These are phyloP conservation scores for Episyrphus balteatus DNA, from an alignment of 1,140 invertebrate species.

Conservation along the genomic window DNA sequence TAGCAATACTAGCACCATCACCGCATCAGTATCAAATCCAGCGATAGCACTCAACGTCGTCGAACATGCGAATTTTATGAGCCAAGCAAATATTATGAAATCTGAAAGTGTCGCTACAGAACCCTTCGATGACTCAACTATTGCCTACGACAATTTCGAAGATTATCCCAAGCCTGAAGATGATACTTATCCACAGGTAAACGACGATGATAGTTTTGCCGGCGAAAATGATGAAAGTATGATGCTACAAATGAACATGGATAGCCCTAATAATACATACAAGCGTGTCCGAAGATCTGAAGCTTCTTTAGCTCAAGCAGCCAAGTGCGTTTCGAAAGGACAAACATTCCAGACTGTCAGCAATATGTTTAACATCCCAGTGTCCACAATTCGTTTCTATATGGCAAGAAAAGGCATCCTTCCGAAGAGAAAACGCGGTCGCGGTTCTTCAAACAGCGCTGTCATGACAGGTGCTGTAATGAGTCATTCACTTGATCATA, in stretches of 20 bases:
- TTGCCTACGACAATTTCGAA: not conserved
- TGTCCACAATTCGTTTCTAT: conserved; percentile 73
- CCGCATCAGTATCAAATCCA: too few relatives aligned
- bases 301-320: conserved; percentile 60
- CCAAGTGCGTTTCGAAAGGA: conserved; percentile 64
- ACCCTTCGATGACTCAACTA: not conserved
- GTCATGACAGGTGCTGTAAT: conserved; percentile 24
- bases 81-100: too few relatives aligned
- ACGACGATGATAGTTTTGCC: conserved; percentile 17
- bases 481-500: conserved; percentile 12
- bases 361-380: conserved; percentile 72
- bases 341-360: conserved; percentile 74
- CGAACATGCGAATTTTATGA: too few relatives aligned
- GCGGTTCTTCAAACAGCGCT: conserved; percentile 35
- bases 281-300: conserved; percentile 52
- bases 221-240: not conserved
- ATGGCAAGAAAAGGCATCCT: conserved; percentile 72
- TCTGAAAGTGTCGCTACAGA: too few relatives aligned
- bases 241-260: conserved; percentile 1
- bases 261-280: conserved; percentile 15
- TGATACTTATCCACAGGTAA: conserved; percentile 12
- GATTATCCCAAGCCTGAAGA: conserved; percentile 2
- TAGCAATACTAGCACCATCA: too few relatives aligned
- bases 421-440: conserved; percentile 59
- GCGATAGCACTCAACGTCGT: too few relatives aligned